Conservation (phyloP, 1,140 invertebrate species). For the Zophobas morio region DNA sequence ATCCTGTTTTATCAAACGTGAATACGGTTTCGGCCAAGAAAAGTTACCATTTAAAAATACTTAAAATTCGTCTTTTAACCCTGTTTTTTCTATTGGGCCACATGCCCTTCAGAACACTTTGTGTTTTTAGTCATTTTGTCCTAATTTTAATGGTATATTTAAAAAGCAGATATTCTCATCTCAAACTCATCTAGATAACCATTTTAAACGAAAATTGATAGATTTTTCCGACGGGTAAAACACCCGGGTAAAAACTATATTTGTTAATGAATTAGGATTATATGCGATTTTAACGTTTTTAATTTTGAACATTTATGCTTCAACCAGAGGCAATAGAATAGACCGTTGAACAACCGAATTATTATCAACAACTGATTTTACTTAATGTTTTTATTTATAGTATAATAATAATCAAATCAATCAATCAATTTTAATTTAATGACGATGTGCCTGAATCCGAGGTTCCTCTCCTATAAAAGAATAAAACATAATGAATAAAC, state of each 20-base stretch:
- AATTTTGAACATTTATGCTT: slow-evolving; percentile 30
- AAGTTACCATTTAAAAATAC: not conserved
- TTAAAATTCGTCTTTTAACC: slow-evolving; percentile 3
- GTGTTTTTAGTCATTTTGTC: not conserved
- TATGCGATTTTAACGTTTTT: slow-evolving; percentile 17
- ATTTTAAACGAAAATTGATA: not conserved
- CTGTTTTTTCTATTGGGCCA: not conserved
- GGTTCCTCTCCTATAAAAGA: slow-evolving; percentile 24
- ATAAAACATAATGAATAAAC: slow-evolving; percentile 37
- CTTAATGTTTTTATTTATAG: slow-evolving; percentile 15
- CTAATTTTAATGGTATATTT: too few relatives aligned
- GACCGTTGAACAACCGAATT: not conserved
- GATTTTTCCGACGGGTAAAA: slow-evolving; percentile 4
- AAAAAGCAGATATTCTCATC: not conserved
- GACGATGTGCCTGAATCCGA: slow-evolving; percentile 25
- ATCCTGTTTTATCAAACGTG: not conserved
- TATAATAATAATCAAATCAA: not conserved
- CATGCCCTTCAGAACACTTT: slow-evolving; percentile 1
- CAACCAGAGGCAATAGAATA: slow-evolving; percentile 29
- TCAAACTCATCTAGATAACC: slow-evolving; percentile 2
- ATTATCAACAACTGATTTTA: slow-evolving; percentile 11
- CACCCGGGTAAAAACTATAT: not conserved
- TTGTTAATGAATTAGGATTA: not conserved
- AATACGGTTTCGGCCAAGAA: not conserved
- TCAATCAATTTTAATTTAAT: slow-evolving; percentile 22